Percentiles rank a stretch among this genome's conserved stretches.
These are phyloP conservation scores for Ancistrus triradiatus DNA, from an alignment of 2,113 vertebrate species.

Conservation along the genomic window DNA sequence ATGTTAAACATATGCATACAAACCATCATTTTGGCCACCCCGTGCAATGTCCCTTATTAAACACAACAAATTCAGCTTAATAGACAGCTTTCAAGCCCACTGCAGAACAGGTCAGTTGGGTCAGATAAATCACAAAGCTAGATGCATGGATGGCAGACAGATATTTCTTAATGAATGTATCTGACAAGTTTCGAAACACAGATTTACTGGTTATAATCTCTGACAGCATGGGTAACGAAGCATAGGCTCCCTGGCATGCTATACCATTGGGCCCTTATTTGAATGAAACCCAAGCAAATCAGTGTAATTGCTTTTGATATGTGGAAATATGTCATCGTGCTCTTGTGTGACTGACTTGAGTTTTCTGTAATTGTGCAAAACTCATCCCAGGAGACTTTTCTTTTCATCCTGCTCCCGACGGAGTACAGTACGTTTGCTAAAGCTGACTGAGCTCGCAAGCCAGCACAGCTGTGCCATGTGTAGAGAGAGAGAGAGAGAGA, in stretches of 20 bases:
- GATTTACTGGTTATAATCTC: not conserved
- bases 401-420: not conserved
- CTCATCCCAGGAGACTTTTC: not conserved
- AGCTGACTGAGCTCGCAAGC: not conserved
- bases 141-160: too few species aligned
- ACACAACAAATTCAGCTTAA: too few species aligned
- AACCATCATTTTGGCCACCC: too few species aligned
- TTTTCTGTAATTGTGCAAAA: not conserved
- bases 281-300: not conserved
- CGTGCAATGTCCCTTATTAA: too few species aligned
- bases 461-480: not conserved
- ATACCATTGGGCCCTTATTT: not conserved
- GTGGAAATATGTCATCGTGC: not conserved
- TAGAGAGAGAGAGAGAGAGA: too few species aligned
- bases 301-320: too few species aligned
- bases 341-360: not conserved
- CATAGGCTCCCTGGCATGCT: not conserved
- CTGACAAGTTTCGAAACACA: not conserved
- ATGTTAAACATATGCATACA: too few species aligned
- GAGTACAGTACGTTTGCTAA: constrained; percentile 3
- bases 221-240: not conserved
- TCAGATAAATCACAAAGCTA: too few species aligned
- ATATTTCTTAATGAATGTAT: not conserved
- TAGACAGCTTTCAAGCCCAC: too few species aligned
- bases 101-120: too few species aligned